Conservation (phyloP, 2,888 invertebrate genomes). For the Drosophila colorata region DNA sequence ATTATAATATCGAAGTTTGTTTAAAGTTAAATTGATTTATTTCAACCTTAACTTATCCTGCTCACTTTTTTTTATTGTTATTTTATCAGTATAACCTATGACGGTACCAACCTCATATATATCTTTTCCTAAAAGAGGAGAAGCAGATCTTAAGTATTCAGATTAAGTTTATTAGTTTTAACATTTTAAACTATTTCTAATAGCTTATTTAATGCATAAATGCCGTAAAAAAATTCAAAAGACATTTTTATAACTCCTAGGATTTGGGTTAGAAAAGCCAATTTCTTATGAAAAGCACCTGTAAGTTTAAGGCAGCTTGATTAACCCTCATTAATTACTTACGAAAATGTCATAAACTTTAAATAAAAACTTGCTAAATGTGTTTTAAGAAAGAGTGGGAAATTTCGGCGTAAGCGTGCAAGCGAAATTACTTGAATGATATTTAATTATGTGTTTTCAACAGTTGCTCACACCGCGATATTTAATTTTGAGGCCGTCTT, state of each 20-base stretch:
- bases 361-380: constrained; percentile 11
- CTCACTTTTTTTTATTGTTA: too few species aligned
- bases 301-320: constrained; percentile 46
- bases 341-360: constrained; percentile 24
- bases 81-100: too few species aligned
- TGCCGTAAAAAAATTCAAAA: constrained; percentile 46
- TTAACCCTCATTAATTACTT: constrained; percentile 35
- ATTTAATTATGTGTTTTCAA: too few species aligned
- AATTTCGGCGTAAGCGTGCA: too few species aligned
- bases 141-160: constrained; percentile 23
- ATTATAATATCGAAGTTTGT: too few species aligned
- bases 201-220: constrained; percentile 62
- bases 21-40: too few species aligned
- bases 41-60: too few species aligned
- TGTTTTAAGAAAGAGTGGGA: constrained; percentile 93
- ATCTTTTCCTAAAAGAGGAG: constrained; percentile 13
- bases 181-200: constrained; percentile 70
- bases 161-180: constrained; percentile 52
- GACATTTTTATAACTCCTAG: constrained; percentile 44
- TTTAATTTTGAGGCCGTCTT: too few species aligned
- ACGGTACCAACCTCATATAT: background rate
- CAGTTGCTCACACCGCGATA: too few species aligned
- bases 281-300: constrained; percentile 37
- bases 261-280: constrained; percentile 47
- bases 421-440: too few species aligned